These are phyloP conservation scores for Zaprionus nigranus DNA, from an alignment of 1,140 invertebrate genomes.

Conservation along the genomic window DNA sequence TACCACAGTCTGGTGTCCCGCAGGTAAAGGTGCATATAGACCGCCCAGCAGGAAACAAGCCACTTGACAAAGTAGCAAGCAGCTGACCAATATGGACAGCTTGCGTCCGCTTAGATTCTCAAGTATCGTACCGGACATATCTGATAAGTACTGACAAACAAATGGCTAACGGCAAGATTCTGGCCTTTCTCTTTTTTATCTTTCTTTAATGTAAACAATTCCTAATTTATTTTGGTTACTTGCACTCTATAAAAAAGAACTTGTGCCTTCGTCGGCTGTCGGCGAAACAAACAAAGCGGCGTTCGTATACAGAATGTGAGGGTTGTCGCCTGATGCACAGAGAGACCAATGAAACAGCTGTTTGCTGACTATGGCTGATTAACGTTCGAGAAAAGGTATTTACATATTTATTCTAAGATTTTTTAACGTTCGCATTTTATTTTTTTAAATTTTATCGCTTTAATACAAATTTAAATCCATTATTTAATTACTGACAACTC, in stretches of 20 bases:
- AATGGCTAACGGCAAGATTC: conserved; percentile 7
- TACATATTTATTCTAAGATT: background rate
- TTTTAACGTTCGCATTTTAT: background rate
- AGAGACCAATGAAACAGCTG: conserved; percentile 26
- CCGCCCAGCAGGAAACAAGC: conserved; percentile 96
- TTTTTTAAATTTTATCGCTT: background rate
- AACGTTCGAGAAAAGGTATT: background rate
- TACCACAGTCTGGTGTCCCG: conserved; percentile 91
- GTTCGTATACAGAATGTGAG: conserved; percentile 63
- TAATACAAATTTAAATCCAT: background rate
- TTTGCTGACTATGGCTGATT: background rate
- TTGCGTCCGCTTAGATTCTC: conserved; percentile 98
- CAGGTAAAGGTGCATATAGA: conserved; percentile 92
- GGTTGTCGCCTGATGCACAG: conserved; percentile 21
- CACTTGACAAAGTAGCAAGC: conserved; percentile 92
- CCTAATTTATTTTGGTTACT: conserved; percentile 32
- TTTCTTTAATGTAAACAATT: conserved; percentile 58
- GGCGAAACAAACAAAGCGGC: conserved; percentile 65
- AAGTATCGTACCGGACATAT: conserved; percentile 96
- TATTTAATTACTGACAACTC: conserved; percentile 4
- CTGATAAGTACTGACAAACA: conserved; percentile 9
- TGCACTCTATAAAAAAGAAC: conserved; percentile 63
- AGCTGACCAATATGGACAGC: conserved; percentile 91
- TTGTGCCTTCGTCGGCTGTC: conserved; percentile 57
- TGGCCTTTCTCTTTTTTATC: background rate